phyloP scores from a whole-genome alignment of 2,113 vertebrate genomes.

The Nyctibius bracteatus region DNA sequence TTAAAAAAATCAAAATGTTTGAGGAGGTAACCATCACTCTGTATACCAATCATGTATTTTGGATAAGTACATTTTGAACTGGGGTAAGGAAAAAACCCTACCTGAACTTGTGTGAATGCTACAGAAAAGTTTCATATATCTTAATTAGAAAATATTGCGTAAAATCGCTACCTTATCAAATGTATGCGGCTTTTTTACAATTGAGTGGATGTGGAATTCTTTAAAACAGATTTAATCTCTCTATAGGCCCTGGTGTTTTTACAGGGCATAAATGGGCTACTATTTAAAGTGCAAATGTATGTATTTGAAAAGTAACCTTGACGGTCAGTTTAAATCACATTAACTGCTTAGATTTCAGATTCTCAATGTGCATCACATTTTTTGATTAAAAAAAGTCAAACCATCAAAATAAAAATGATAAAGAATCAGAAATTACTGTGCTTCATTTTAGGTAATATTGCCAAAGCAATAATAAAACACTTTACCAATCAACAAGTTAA shows the following conservation, averaged over 20 bases:
- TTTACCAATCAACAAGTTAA: constrained; percentile 55
- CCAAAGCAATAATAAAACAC: constrained; percentile 62
- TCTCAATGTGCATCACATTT: not conserved
- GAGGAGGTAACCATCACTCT: not conserved
- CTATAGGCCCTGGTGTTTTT: not conserved
- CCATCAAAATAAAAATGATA: constrained; percentile 41
- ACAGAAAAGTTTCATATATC: not conserved
- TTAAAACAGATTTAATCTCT: not conserved
- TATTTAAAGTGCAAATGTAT: not conserved
- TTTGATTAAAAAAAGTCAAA: not conserved
- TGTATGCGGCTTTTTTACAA: not conserved
- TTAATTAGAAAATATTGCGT: not conserved
- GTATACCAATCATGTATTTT: accelerated
- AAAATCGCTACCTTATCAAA: not conserved
- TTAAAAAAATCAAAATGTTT: not conserved
- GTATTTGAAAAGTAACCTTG: not conserved
- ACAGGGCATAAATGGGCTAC: not conserved
- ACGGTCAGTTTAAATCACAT: not conserved
- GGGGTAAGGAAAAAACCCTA: not conserved
- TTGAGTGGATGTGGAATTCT: not conserved
- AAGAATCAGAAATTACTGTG: not conserved
- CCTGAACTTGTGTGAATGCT: not conserved
- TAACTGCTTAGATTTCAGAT: not conserved
- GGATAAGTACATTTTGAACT: not conserved
- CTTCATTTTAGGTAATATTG: constrained; percentile 20